phyloP scores from a whole-genome alignment of 1,140 invertebrate genomes.

The Micrasema minimum region DNA sequence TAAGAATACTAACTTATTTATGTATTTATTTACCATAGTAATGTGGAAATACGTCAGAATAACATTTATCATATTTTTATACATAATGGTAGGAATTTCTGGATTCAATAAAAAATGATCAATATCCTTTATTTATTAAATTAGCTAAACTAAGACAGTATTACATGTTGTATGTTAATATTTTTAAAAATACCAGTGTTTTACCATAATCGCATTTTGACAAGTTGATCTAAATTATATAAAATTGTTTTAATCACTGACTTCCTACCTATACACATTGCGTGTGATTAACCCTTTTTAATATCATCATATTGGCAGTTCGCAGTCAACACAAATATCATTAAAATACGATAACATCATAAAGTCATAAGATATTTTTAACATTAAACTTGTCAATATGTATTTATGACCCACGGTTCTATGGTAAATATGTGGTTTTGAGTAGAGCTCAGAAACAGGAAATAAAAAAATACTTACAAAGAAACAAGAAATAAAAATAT shows the following conservation, averaged over 20 bases:
- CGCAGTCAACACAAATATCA: no score
- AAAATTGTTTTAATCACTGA: background rate
- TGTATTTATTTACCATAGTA: no score
- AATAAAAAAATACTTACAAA: no score
- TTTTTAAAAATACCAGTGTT: no score
- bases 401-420: background rate
- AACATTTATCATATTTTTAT: background rate
- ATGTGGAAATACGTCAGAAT: background rate
- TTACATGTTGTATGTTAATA: no score
- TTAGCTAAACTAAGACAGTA: background rate
- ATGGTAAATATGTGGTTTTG: background rate
- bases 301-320: no score
- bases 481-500: no score
- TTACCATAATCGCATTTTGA: background rate
- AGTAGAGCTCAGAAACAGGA: background rate
- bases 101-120: slow-evolving; percentile 6
- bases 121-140: background rate
- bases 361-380: no score
- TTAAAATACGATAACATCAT: background rate
- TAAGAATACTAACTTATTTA: no score
- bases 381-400: slow-evolving; percentile 5
- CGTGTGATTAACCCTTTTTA: no score
- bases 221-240: background rate
- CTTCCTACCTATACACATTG: no score
- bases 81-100: background rate